Evolutionary conservation across 2,888 invertebrate genomes (phyloP), one percentile per base, ranked within the genome.

Genomic region (Drosophila parthenogenetica): DNA sequence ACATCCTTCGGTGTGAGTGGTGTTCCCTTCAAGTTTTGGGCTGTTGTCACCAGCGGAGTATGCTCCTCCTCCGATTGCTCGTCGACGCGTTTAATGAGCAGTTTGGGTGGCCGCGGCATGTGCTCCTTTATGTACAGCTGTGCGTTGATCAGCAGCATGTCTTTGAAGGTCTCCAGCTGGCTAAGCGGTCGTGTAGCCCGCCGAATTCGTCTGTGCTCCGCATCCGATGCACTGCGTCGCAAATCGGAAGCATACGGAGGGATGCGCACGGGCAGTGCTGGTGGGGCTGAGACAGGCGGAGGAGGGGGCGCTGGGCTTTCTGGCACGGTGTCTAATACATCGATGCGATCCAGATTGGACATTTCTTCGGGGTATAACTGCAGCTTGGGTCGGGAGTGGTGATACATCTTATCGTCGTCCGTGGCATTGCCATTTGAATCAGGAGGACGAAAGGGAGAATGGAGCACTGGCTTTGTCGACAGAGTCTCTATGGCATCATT

Each of bases 131-230:
- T 94, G 92, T 86, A 94, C 3, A 93, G 90, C 81, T 94, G 94
- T 1, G 94, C 94, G 71, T 94, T 94, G 70, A 94, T 93, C 3
- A 94, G 91, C 68, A 94, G 76, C 90, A 93, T 92, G 62, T 92
- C 90, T 70, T 90, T 91, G 40, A 90, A 90, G 4, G 90, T 91
- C 40, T 92, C 92, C 62, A 92, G 54, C 53, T 90, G 90, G 0
- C 90, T 89, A 13, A 90, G 74, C 0, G 88, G 81, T 1, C 83
- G 75, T 0, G 90, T 89, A 2, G 67, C 53, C 3, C 81, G 82
- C 11, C 74, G 53, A 57, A 77, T 65, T n/a, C 59, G 59, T 58
- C 77, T 51, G 25, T 60, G 48, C 5, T 77, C 74, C 11, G 67
- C 60, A 16, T 81, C 77, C n/a, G 80, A 89, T 45, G 69, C 64